These are phyloP conservation scores for Eupithecia vulgata DNA, from an alignment of 2,888 invertebrate genomes.

Conservation along the genomic window DNA sequence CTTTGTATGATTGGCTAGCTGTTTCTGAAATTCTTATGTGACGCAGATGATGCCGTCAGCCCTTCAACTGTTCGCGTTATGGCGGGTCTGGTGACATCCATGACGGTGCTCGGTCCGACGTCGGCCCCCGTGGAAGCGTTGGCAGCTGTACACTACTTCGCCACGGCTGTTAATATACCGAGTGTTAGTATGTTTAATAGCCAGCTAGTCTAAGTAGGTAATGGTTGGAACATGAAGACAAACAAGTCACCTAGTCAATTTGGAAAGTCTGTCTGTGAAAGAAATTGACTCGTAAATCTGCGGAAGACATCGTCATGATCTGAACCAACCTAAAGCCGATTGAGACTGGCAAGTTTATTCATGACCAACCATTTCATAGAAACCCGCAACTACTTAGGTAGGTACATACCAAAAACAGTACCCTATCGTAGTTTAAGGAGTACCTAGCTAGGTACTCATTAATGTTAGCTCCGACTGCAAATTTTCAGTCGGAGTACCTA, in stretches of 20 bases:
- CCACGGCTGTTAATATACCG: conserved; percentile 40
- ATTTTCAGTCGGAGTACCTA: too few relatives aligned
- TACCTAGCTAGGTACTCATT: background rate
- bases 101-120: conserved; percentile 58
- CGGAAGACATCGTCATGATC: background rate
- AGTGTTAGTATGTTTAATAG: background rate
- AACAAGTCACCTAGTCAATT: too few relatives aligned
- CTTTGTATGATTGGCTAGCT: background rate
- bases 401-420: too few relatives aligned
- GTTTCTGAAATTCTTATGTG: background rate
- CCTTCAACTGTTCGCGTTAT: conserved; percentile 61
- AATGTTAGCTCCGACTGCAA: background rate
- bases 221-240: background rate
- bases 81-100: conserved; percentile 49
- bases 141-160: conserved; percentile 71
- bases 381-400: background rate
- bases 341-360: background rate
- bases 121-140: conserved; percentile 63
- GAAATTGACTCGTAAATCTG: background rate
- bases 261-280: too few relatives aligned
- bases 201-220: background rate
- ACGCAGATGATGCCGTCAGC: conserved; percentile 64
- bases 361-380: background rate
- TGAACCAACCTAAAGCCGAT: background rate
- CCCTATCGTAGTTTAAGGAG: too few relatives aligned